Conservation (phyloP, 1,140 invertebrate species). For the Antheraea mylitta region DNA sequence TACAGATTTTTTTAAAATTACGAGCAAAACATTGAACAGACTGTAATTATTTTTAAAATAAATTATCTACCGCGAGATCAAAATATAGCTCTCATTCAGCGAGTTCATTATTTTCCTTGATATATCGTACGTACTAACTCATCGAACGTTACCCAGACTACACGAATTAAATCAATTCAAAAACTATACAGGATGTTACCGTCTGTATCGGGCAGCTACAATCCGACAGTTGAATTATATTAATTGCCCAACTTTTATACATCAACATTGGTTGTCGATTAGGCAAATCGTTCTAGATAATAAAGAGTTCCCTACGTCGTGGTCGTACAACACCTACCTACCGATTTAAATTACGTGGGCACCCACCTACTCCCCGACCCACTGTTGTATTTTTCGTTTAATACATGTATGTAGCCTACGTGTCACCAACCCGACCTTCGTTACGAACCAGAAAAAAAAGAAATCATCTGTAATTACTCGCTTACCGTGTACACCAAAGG, state of each 20-base stretch:
- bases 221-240: not conserved
- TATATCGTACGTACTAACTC: conserved; percentile 1
- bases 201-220: not conserved
- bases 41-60: conserved; percentile 1
- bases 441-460: conserved; percentile 36
- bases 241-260: not conserved
- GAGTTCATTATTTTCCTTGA: conserved; percentile 1
- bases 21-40: conserved; percentile 4
- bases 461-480: conserved; percentile 48
- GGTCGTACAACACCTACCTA: conserved; percentile 62
- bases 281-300: conserved; percentile 47
- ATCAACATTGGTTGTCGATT: conserved; percentile 14
- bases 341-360: conserved; percentile 56
- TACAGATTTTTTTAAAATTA: conserved; percentile 12
- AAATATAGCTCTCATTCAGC: not conserved
- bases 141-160: not conserved
- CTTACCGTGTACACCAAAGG: conserved; percentile 51
- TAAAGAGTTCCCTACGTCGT: conserved; percentile 46
- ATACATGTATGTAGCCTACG: conserved; percentile 54
- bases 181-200: not conserved
- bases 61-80: not conserved
- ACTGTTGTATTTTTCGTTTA: conserved; percentile 60
- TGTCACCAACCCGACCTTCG: conserved; percentile 50
- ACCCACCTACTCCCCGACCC: conserved; percentile 60
- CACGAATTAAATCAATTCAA: not conserved